Evolutionary conservation across 2,113 vertebrate genomes (phyloP), one percentile per base, ranked within the genome.

Genomic region (Dendrocopos noguchii): DNA sequence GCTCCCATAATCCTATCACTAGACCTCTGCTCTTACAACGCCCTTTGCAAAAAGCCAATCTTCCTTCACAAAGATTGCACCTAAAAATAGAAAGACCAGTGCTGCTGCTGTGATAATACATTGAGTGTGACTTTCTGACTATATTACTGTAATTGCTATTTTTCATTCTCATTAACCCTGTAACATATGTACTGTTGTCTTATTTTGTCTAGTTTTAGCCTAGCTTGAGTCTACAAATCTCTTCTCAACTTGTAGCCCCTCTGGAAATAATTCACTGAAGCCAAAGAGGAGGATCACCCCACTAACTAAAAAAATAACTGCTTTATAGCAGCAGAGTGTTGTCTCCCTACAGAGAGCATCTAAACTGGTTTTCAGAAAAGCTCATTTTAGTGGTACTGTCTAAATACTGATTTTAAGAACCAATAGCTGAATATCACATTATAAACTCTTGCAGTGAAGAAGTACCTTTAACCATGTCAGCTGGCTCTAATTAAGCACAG

Each of bases 81-180:
- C 81, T 87, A 92, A 91, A 92, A 92, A 92, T 77, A 82, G 75
- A 64, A 73, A 73, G 81, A 59, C 7, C 36, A 56, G 72, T 59
- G 52, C 81, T 82, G 61, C 79, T 82, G 22, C 81, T 84, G 67
- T 63, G 75, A 67, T 81, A 95, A 92, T 86, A 84, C 16, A 81
- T 29, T 29, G 61, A 88, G 65, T 76, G 63, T 86, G 87, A 87
- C 70, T 90, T 86, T 86, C 73, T 83, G 33, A 65, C 86, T 86
- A 2, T 36, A 50, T 50, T 87, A 66, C 42, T 73, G 14, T 70
- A 79, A 88, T 55, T 4, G 2, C 59, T 81, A 15, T 19, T 77
- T 88, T 78, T 90, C 70, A 31, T 70, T 93, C 78, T 73, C 71
- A 76, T 93, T 94, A 94, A 79, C 74, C 34, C 70, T 87, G 55